phyloP scores from a whole-genome alignment of 92 coral and sea anemone species.

The Parazoanthus atlanticus region DNA sequence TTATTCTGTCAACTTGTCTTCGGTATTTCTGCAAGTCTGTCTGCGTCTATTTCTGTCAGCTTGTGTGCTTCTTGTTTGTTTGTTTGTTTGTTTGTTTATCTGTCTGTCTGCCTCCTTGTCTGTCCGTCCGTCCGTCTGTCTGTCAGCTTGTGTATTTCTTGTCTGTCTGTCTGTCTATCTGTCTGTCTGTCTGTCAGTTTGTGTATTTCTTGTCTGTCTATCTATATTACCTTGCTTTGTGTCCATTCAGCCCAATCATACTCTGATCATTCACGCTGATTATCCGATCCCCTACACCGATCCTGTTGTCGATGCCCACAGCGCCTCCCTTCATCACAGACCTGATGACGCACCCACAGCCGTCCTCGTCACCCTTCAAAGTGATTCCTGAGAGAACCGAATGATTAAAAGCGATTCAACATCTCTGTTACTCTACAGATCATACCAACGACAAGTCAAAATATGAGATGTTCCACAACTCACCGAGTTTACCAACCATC shows the following conservation, averaged over 20 bases:
- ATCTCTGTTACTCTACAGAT: not conserved
- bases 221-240: constrained; percentile 75
- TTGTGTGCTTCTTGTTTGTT: too few species aligned
- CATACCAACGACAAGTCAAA: too few species aligned
- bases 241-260: constrained; percentile 84
- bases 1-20: too few species aligned
- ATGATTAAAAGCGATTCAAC: not conserved
- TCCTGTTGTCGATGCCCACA: constrained; percentile 86
- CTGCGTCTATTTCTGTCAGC: too few species aligned
- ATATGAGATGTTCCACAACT: constrained; percentile 15
- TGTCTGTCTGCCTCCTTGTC: too few species aligned
- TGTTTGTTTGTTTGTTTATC: too few species aligned
- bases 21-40: too few species aligned
- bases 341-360: constrained; percentile 92
- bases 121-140: too few species aligned
- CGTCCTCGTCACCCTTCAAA: constrained; percentile 88
- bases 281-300: constrained; percentile 93
- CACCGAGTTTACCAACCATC: constrained; percentile 95
- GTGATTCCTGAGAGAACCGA: constrained; percentile 63
- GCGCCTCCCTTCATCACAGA: constrained; percentile 94
- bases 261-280: constrained; percentile 93
- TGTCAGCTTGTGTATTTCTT: too few species aligned
- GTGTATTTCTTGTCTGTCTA: not conserved
- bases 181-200: not conserved
- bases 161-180: constrained; percentile 3